Evolutionary conservation across 2,888 invertebrate species (phyloP), one percentile per base, ranked within the genome.

Genomic region (Cataglyphis cursor): DNA sequence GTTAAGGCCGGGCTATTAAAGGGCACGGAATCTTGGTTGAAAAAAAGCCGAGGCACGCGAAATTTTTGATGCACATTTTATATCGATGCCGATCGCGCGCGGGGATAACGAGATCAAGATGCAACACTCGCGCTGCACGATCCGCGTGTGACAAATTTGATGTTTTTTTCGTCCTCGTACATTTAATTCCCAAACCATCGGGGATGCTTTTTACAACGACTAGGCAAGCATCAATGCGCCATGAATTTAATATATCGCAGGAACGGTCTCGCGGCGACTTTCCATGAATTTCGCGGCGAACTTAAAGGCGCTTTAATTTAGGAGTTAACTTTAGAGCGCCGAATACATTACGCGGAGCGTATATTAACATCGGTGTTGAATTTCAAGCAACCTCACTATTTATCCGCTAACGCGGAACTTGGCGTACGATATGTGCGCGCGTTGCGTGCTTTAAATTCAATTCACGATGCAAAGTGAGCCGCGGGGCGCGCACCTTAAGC

Each of bases 1-100:
- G 85, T 86, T 85, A 90, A 89, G 86, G 86, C 85, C 81, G 80
- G 64, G 44, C 89, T 80, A 86, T 89, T 89, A 89, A 87, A 85
- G 64, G 80, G 88, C 66, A 85, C 78, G 68, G 38, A 73, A 66
- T 68, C 44, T 81, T 66, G 78, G 82, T 81, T 87, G 18, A 62
- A 81, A 84, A 84, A 88, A 81, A 65, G 28, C 38, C 51, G 44
- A 62, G 76, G 59, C 82, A 82, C 51, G 66, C 74, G 65, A 83
- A 84, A 84, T 83, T 87, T 90, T 78, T 82, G 66, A 85, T 82
- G 78, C 38, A 12, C 24, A 76, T 68, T 35, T 35, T 68, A 61
- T 54, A 68, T 35, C 4, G 21, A 15, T 57, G 62, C 51, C 59
- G 24, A 28, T 28, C 24, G 31, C 5, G 35, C 62, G 41, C 62